phyloP scores from a whole-genome alignment of 1,140 invertebrate genomes.

The Gonatopus flavifemur region DNA sequence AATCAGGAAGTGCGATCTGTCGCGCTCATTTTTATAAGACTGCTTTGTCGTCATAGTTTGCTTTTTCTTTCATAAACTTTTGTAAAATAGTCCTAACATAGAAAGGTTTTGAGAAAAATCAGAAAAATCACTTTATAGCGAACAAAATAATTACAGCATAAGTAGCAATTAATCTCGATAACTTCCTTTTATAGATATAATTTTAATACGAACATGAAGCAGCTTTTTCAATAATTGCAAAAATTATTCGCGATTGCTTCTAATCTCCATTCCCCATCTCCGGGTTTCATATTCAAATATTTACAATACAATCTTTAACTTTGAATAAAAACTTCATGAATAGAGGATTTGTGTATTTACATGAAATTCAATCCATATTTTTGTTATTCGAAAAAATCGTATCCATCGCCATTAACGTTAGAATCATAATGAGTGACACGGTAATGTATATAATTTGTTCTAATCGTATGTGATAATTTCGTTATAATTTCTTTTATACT shows the following conservation, averaged over 20 bases:
- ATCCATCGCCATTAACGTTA: too few relatives aligned
- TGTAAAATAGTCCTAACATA: constrained; percentile 9
- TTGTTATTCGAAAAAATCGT: too few relatives aligned
- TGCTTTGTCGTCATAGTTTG: constrained; percentile 34
- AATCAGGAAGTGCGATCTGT: constrained; percentile 12
- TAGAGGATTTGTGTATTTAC: too few relatives aligned
- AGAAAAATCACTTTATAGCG: constrained; percentile 17
- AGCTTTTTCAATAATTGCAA: constrained; percentile 5
- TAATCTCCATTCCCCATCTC: not conserved
- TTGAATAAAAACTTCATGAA: constrained; percentile 3
- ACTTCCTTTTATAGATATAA: constrained; percentile 14
- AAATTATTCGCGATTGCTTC: not conserved
- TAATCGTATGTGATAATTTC: too few relatives aligned
- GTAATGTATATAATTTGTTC: too few relatives aligned
- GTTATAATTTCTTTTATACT: too few relatives aligned
- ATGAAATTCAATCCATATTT: too few relatives aligned
- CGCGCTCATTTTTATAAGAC: constrained; percentile 44
- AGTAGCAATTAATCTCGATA: constrained; percentile 9
- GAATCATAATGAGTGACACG: too few relatives aligned
- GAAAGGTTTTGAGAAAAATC: constrained; percentile 2
- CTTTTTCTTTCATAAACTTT: constrained; percentile 13
- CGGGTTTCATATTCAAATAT: not conserved
- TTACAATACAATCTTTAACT: constrained; percentile 3
- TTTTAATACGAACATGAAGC: too few relatives aligned
- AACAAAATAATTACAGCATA: constrained; percentile 14